Evolutionary conservation across 2,888 invertebrate genomes (phyloP).

Genomic region (Orthonevra nobilis): DNA sequence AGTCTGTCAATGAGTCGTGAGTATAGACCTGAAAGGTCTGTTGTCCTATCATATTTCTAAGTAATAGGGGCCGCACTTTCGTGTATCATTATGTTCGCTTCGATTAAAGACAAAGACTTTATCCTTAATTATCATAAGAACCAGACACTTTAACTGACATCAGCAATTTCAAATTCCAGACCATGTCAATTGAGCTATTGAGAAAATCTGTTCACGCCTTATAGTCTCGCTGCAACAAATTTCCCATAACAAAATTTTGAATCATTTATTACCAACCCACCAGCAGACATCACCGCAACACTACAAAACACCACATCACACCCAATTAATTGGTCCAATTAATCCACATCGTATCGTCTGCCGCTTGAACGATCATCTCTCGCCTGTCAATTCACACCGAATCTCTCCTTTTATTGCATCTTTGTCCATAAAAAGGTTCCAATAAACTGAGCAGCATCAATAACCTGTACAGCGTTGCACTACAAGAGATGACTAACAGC

Average conservation of each 20-base stretch:
- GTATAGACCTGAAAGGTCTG: too few relatives aligned
- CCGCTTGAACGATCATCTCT: conserved; percentile 37
- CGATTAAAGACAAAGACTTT: too few relatives aligned
- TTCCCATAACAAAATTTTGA: neutral
- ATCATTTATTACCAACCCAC: conserved; percentile 18
- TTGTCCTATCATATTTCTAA: too few relatives aligned
- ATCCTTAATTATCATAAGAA: too few relatives aligned
- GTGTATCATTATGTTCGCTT: too few relatives aligned
- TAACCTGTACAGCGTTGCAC: conserved; percentile 1
- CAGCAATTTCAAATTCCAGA: too few relatives aligned
- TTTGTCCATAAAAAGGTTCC: conserved; percentile 13
- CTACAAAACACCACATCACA: conserved; percentile 50
- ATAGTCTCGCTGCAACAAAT: too few relatives aligned
- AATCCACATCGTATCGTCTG: conserved; percentile 51
- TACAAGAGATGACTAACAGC: conserved; percentile 45
- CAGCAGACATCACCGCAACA: conserved; percentile 20
- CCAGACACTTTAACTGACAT: too few relatives aligned
- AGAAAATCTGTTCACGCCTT: too few relatives aligned
- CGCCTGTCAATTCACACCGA: conserved; percentile 32
- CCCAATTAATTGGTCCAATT: conserved; percentile 56
- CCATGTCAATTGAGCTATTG: too few relatives aligned
- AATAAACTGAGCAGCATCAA: conserved; percentile 41
- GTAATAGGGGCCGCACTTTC: too few relatives aligned
- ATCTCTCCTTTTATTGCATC: conserved; percentile 10
- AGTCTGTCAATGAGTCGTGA: too few relatives aligned